phyloP scores from a whole-genome alignment of 2,797 vertebrate genomes.

The Uromys caudimaculatus region DNA sequence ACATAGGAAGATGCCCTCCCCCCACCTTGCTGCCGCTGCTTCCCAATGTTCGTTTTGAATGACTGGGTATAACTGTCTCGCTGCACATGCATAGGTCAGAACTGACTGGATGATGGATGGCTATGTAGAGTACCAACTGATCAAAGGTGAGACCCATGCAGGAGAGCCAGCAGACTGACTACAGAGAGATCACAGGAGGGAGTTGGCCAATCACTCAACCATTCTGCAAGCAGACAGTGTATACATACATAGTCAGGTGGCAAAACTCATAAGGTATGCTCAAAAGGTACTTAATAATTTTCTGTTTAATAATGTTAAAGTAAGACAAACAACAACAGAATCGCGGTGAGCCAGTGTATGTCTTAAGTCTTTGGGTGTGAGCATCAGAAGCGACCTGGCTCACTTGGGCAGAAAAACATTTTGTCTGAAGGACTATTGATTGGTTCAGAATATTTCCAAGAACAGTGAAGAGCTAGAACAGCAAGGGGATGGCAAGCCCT shows the following conservation, averaged over 20 bases:
- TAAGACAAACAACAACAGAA: background rate
- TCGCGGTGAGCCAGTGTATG: background rate
- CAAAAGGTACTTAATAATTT: background rate
- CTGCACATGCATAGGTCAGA: background rate
- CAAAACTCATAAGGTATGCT: background rate
- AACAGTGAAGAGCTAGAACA: background rate
- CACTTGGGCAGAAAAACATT: background rate
- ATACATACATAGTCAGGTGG: background rate
- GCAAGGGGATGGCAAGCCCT: background rate
- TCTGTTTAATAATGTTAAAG: background rate
- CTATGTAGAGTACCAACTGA: background rate
- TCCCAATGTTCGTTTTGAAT: background rate
- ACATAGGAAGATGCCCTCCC: background rate
- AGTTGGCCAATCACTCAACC: background rate
- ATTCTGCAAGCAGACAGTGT: background rate
- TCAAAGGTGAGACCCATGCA: background rate
- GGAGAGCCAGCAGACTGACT: background rate
- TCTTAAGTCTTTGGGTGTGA: background rate
- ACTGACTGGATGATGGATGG: background rate
- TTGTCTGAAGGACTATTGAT: background rate
- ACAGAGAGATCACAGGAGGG: background rate
- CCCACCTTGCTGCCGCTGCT: background rate
- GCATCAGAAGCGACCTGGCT: background rate
- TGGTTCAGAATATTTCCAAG: slow-evolving; percentile 18
- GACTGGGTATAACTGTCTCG: background rate